Percentiles rank a stretch among this genome's conserved stretches.
phyloP scores from a whole-genome alignment of 1,140 invertebrate genomes.

The Uloborus diversus region DNA sequence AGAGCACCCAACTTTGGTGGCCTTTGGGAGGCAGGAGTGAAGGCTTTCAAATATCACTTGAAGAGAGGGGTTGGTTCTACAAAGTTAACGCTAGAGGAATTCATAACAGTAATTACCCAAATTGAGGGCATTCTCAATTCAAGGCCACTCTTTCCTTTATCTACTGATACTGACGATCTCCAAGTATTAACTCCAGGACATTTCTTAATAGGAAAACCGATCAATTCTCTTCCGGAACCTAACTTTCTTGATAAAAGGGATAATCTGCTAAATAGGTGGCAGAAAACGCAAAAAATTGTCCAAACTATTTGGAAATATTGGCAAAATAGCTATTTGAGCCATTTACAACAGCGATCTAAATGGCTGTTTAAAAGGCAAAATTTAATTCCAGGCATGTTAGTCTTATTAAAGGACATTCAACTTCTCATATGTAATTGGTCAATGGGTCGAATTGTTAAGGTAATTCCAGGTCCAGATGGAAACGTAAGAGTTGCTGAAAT shows the following conservation, averaged over 20 bases:
- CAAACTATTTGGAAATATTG: neutral
- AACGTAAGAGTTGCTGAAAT: neutral
- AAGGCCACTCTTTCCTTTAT: conserved; percentile 60
- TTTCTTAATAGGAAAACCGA: conserved; percentile 53
- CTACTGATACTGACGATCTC: conserved; percentile 61
- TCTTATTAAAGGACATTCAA: neutral
- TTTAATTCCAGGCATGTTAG: neutral
- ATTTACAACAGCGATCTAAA: neutral
- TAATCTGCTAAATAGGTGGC: neutral
- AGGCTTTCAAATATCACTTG: conserved; percentile 59
- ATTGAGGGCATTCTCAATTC: conserved; percentile 63
- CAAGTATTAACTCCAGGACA: conserved; percentile 61
- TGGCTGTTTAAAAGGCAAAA: neutral
- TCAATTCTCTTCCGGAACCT: neutral
- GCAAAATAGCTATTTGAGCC: neutral
- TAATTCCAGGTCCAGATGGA: neutral
- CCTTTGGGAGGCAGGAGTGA: conserved; percentile 54
- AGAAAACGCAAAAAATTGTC: neutral
- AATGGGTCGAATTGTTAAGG: neutral
- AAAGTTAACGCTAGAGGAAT: conserved; percentile 59
- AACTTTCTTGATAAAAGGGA: neutral
- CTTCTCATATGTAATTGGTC: neutral
- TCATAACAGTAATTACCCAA: conserved; percentile 60
- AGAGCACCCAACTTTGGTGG: conserved; percentile 61
- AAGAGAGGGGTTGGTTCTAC: conserved; percentile 38